These are phyloP conservation scores for Spodoptera litura DNA, from an alignment of 1,140 invertebrate genomes.

Conservation along the genomic window DNA sequence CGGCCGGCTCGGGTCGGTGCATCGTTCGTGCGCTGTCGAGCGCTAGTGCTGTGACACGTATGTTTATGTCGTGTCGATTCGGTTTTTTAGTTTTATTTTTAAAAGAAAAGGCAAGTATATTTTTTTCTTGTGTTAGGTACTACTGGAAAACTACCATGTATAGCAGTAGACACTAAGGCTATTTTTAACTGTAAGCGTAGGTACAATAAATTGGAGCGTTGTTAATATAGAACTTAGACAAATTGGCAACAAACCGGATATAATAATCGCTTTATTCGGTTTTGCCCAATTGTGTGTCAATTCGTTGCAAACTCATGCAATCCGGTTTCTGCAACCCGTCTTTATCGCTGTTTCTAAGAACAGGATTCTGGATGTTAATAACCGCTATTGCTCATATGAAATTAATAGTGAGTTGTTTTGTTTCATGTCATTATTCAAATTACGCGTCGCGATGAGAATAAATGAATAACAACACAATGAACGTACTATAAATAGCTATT, in stretches of 20 bases:
- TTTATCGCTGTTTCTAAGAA: slow-evolving; percentile 53
- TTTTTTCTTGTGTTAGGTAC: background rate
- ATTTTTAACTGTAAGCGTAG: background rate
- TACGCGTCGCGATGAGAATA: background rate
- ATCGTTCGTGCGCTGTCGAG: slow-evolving; percentile 63
- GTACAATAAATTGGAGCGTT: slow-evolving; percentile 35
- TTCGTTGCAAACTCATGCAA: slow-evolving; percentile 63
- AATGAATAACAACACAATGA: slow-evolving; percentile 24
- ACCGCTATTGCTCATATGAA: background rate
- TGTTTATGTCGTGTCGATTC: slow-evolving; percentile 65
- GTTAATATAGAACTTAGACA: slow-evolving; percentile 36
- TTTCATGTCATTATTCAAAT: slow-evolving; percentile 3
- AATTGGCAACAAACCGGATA: slow-evolving; percentile 69
- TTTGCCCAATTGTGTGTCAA: slow-evolving; percentile 69
- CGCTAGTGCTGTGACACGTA: slow-evolving; percentile 69
- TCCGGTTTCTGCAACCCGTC: slow-evolving; percentile 61
- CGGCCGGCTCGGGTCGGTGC: slow-evolving; percentile 77
- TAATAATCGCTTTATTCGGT: slow-evolving; percentile 64
- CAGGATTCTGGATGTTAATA: slow-evolving; percentile 8
- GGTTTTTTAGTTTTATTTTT: slow-evolving; percentile 22
- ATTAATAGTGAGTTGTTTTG: background rate
- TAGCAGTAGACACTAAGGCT: background rate
- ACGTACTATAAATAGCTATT: slow-evolving; percentile 7
- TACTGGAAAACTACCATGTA: background rate
- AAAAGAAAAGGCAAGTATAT: background rate